Evolutionary conservation across 1,140 invertebrate genomes (phyloP), one percentile per base, ranked within the genome.

Genomic region (Eupristina koningsbergeri): DNA sequence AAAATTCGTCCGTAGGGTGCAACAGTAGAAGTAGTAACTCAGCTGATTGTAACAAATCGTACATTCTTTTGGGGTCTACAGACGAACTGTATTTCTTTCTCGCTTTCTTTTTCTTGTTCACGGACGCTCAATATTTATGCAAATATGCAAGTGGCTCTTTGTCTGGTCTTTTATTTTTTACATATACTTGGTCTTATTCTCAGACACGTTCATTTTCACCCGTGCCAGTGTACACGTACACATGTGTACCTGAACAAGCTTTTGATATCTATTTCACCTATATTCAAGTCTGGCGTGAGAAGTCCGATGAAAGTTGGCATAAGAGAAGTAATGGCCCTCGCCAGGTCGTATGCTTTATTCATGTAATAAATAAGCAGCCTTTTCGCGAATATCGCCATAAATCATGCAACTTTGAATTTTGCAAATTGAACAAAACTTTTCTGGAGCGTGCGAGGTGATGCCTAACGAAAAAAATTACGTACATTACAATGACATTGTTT

Each of bases 41-140:
- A 88, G 88, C 86, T 88, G 87, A 88, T 88, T 85, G 67, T 86
- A 86, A 87, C 85, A 86, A 88, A 84, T 87, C 80, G 61, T 67
- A 75, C 58, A 34, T 64, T 67, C 45, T 63, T 61, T 61, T 31
- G 58, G 58, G 58, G 77, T 69, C 6, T 3, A 39, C n/a, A 22
- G 19, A 50, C 47, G 1, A 67, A 75, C 31, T n/a, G 45, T 34
- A 41, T 13, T 31, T 41, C 58, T 75, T 15, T 31, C 69, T 81
- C 39, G 19, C 74, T 77, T 36, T 77, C 64, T 26, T 45, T n/a
- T 63, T 58, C 58, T 78, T 79, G 39, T 19, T 41, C 67, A 47
- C 31, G 26, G 50, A 39, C 76, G 45, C 34, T 76, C 81, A 29
- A 87, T 88, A 87, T 89, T 89, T 89, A 88, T 89, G 86, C 87